These are phyloP conservation scores for Eupithecia exiguata DNA, from an alignment of 2,888 invertebrate species.

Conservation along the genomic window DNA sequence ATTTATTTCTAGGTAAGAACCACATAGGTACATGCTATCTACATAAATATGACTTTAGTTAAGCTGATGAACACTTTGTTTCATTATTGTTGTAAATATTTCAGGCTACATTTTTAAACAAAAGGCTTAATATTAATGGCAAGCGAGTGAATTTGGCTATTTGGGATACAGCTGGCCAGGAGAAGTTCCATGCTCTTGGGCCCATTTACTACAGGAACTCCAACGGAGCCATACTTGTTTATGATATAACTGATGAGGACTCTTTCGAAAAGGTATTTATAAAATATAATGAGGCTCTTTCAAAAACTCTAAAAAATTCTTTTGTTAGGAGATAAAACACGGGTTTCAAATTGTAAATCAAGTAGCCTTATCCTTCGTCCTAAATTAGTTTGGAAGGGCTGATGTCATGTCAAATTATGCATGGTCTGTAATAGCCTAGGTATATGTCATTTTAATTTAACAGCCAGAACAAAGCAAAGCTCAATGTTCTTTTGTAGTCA, in stretches of 20 bases:
- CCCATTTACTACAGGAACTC: constrained; percentile 99
- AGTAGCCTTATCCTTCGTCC: no score
- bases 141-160: constrained; percentile 95
- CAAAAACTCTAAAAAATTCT: no score
- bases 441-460: background rate
- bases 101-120: constrained; percentile 92
- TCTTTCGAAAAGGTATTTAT: constrained; percentile 93
- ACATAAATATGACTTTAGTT: background rate
- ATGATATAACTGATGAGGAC: constrained; percentile 98
- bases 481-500: background rate
- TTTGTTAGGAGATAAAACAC: no score
- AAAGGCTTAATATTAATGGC: constrained; percentile 95
- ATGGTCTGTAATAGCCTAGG: no score
- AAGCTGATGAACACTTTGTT: background rate
- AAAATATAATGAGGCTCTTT: background rate
- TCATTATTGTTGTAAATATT: background rate
- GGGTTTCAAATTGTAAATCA: no score
- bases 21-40: background rate
- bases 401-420: no score
- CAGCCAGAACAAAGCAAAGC: background rate
- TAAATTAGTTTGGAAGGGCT: no score
- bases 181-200: constrained; percentile 97
- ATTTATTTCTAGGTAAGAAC: background rate
- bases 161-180: constrained; percentile 99
- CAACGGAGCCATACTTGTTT: constrained; percentile 98